Conservation (phyloP, 2,113 vertebrate genomes). For the Regulus satrapa region DNA sequence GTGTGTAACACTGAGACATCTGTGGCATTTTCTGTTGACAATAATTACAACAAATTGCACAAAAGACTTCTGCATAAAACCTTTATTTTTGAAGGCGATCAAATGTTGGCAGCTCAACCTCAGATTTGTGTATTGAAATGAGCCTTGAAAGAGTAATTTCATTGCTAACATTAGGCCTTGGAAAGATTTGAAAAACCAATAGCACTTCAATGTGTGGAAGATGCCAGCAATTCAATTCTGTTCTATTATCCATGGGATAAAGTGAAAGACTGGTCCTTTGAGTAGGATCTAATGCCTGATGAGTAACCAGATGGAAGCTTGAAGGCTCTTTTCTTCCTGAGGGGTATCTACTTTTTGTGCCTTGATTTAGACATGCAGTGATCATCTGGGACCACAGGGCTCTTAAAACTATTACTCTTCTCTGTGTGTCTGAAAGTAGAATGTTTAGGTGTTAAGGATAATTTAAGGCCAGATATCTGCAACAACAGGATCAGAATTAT, state of each 20-base stretch:
- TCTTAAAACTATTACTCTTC: not conserved
- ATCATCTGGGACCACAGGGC: not conserved
- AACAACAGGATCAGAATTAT: not conserved
- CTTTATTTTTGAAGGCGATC: not conserved
- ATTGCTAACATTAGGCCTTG: not conserved
- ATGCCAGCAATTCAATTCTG: not conserved
- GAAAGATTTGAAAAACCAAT: not conserved
- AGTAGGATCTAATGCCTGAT: not conserved
- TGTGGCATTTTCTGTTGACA: not conserved
- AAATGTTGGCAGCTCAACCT: not conserved
- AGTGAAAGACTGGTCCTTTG: not conserved
- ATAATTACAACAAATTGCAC: not conserved
- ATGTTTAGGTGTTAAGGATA: not conserved
- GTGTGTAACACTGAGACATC: accelerated
- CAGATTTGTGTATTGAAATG: not conserved
- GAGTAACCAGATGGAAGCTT: not conserved
- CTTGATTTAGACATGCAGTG: not conserved
- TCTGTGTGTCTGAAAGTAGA: not conserved
- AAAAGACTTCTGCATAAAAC: not conserved
- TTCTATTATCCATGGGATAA: not conserved
- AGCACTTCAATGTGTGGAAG: not conserved
- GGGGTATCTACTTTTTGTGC: not conserved
- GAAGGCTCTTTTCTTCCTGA: not conserved
- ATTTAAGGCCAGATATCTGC: not conserved
- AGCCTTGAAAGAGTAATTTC: not conserved